phyloP scores from a whole-genome alignment of 2,888 invertebrate genomes.

The Xestia sexstrigata region DNA sequence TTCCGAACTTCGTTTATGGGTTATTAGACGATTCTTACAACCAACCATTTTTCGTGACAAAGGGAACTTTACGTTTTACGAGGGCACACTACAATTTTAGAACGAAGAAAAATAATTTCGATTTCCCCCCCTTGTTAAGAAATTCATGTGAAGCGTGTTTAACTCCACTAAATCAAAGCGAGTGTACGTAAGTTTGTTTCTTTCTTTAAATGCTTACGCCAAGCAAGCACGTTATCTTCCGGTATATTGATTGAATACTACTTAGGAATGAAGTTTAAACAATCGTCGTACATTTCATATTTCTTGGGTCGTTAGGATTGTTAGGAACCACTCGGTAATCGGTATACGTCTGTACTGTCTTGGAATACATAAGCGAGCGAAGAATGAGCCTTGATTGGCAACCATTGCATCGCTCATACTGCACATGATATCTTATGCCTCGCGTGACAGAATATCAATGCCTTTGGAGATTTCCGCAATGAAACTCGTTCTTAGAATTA shows the following conservation, averaged over 20 bases:
- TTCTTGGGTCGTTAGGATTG: slow-evolving; percentile 52
- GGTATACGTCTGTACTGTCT: slow-evolving; percentile 36
- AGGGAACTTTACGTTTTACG: slow-evolving; percentile 63
- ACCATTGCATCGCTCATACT: slow-evolving; percentile 78
- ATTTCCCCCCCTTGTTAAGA: slow-evolving; percentile 52
- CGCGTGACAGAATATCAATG: slow-evolving; percentile 68
- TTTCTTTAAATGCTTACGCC: slow-evolving; percentile 45
- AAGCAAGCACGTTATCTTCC: slow-evolving; percentile 52
- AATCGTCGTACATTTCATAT: slow-evolving; percentile 59
- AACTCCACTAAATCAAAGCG: slow-evolving; percentile 56
- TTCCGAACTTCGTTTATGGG: slow-evolving; percentile 41
- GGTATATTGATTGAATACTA: slow-evolving; percentile 53
- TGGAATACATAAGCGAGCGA: slow-evolving; percentile 55
- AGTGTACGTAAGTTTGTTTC: slow-evolving; percentile 53
- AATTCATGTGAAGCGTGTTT: slow-evolving; percentile 59
- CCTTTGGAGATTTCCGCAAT: slow-evolving; percentile 64
- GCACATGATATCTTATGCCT: slow-evolving; percentile 55
- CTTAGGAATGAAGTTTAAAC: slow-evolving; percentile 58
- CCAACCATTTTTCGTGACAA: slow-evolving; percentile 61
- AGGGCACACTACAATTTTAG: slow-evolving; percentile 48
- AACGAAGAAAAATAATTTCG: slow-evolving; percentile 54
- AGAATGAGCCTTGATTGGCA: slow-evolving; percentile 84
- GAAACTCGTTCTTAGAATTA: slow-evolving; percentile 65
- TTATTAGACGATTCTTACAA: slow-evolving; percentile 38
- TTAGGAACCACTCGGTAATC: slow-evolving; percentile 47